Evolutionary conservation across 2,113 vertebrate genomes (phyloP).

Genomic region (Sigmodon hispidus): DNA sequence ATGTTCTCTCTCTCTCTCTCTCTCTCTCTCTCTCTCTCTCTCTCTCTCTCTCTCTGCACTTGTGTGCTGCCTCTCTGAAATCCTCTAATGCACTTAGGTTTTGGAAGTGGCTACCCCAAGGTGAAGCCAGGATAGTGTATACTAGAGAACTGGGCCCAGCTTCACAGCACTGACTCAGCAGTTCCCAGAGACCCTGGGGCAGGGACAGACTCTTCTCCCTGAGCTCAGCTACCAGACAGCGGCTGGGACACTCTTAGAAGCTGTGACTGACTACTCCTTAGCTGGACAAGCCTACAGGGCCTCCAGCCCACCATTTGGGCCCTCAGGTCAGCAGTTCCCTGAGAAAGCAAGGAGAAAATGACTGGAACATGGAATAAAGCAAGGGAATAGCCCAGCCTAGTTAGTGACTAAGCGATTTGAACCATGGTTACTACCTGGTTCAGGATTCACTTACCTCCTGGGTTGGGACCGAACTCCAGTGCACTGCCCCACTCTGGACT

Average conservation of each 20-base stretch:
- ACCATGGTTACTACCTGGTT: not conserved
- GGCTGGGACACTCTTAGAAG: not conserved
- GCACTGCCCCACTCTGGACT: conserved; percentile 97
- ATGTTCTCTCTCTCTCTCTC: too few relatives aligned
- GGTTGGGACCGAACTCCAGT: conserved; percentile 91
- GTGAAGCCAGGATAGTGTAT: not conserved
- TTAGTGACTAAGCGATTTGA: not conserved
- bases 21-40: too few relatives aligned
- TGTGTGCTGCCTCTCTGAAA: not conserved
- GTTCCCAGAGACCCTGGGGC: conserved; percentile 45
- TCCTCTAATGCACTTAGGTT: not conserved
- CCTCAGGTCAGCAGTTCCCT: not conserved
- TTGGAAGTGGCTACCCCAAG: not conserved
- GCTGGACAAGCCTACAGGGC: not conserved
- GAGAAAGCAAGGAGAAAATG: not conserved
- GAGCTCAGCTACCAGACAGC: conserved; percentile 13
- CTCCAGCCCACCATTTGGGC: not conserved
- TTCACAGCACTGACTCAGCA: conserved; percentile 45
- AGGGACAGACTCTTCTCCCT: not conserved
- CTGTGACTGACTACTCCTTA: not conserved
- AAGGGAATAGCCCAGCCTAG: not conserved
- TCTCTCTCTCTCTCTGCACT: too few relatives aligned
- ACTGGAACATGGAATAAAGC: not conserved
- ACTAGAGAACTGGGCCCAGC: not conserved
- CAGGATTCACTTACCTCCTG: conserved; percentile 87